Evolutionary conservation across 2,797 vertebrate genomes (phyloP), one percentile per base, ranked within the genome.

Genomic region (Glyptemys insculpta): DNA sequence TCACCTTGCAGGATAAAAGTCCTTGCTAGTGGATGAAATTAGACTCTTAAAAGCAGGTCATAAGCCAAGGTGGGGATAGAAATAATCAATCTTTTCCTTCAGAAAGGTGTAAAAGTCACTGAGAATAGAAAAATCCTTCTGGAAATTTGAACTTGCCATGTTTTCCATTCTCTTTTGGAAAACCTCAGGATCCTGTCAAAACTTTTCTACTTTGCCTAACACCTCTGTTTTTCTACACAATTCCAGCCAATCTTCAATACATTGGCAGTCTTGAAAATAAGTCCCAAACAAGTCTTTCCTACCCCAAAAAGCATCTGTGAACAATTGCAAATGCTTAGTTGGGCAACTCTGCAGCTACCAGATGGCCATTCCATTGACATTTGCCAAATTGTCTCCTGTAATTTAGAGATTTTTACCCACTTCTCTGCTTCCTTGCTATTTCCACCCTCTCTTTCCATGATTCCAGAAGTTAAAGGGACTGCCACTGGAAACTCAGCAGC

Each of bases 381-480:
- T 96, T 88, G 92, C 91, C 83, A 94, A 97, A 84, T n/a, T 59
- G 86, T 62, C 76, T 92, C 83, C 93, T 96, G 87, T 94, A 95
- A 94, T 31, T 92, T 91, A 97, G 92, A 92, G 65, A 41, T 59
- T 87, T 87, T 87, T 80, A 78, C 81, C 94, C 79, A n/a, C 83
- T 76, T 96, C 74, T 72, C 87, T 83, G 44, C 23, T 94, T 92
- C 82, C 87, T 91, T 96, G 83, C 87, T 89, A 87, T 90, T 96
- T 82, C 88, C 81, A 92, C 41, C 79, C n/a, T 89, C 27, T 89
- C 87, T 47, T 96, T 95, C 91, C 90, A 95, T 85, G n/a, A 52
- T 37, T 29, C 47, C 44, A 62, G 44, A 83, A 74, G 84, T 76
- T 65, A 91, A 92, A 95, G 12, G n/a, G 65, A 27, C 47, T 87